Percentiles rank a stretch among this genome's conserved stretches.
Conservation (phyloP, 2,888 invertebrate species). For the Hirtodrosophila duncani region DNA sequence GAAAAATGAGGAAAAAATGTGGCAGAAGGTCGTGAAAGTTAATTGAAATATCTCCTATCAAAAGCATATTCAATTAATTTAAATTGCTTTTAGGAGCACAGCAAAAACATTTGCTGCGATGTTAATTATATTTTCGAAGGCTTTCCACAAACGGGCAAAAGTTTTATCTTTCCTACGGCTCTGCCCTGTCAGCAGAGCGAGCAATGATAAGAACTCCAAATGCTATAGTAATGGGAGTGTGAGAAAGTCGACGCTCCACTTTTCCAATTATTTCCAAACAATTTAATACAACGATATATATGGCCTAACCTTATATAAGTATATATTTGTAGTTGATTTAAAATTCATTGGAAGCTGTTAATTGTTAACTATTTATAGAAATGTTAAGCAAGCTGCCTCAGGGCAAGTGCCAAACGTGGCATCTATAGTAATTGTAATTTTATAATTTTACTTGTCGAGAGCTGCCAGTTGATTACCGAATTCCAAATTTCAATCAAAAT, state of each 20-base stretch:
- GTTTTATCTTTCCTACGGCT: conserved; percentile 31
- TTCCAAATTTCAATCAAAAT: conserved; percentile 61
- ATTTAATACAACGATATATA: conserved; percentile 38
- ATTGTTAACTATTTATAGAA: no score
- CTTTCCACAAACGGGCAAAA: conserved; percentile 49
- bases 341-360: conserved; percentile 33
- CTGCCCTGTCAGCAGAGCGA: conserved; percentile 8
- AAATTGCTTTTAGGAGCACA: conserved; percentile 70
- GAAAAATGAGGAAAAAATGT: conserved; percentile 28
- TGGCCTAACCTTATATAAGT: background rate
- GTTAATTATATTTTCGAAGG: conserved; percentile 58
- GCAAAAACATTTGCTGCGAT: conserved; percentile 33
- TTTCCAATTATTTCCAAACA: conserved; percentile 71
- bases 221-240: background rate
- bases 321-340: conserved; percentile 31
- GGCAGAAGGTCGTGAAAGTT: conserved; percentile 55
- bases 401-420: conserved; percentile 29
- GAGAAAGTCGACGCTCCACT: conserved; percentile 20
- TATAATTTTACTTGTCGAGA: conserved; percentile 39
- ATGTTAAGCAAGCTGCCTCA: conserved; percentile 28
- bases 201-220: conserved; percentile 42
- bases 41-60: conserved; percentile 71
- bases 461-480: conserved; percentile 53
- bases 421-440: conserved; percentile 39
- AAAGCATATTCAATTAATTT: conserved; percentile 73